phyloP scores from a whole-genome alignment of 2,113 vertebrate genomes.

The Chauna torquata region DNA sequence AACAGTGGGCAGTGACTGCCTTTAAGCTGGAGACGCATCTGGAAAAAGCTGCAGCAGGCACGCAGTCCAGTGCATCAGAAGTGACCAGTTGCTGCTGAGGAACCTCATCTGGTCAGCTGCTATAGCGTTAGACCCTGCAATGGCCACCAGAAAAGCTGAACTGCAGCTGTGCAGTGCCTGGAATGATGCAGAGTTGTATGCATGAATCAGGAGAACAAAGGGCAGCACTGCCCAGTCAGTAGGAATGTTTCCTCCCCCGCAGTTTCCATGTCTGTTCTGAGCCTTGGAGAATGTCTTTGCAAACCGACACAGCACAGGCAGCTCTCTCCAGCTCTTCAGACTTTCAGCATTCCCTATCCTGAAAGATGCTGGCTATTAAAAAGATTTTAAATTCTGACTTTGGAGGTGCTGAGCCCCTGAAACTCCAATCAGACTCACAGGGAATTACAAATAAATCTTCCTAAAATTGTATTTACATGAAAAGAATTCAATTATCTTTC shows the following conservation, averaged over 20 bases:
- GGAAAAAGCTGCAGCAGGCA: neutral
- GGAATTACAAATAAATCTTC: neutral
- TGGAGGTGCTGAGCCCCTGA: neutral
- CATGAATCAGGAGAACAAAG: neutral
- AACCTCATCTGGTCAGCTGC: neutral
- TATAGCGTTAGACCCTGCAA: neutral
- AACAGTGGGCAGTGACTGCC: neutral
- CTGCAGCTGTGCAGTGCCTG: neutral
- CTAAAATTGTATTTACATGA: neutral
- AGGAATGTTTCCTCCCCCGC: accelerated
- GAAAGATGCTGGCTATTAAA: neutral
- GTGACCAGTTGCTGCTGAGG: neutral
- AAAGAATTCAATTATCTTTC: neutral
- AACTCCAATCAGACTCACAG: neutral
- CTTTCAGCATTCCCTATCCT: neutral
- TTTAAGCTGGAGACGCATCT: neutral
- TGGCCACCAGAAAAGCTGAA: neutral
- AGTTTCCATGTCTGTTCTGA: neutral
- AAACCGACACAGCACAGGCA: neutral
- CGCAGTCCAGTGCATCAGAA: accelerated
- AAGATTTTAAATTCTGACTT: slow-evolving; percentile 1
- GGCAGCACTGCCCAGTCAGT: neutral
- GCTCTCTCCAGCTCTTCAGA: neutral
- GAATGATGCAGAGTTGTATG: neutral
- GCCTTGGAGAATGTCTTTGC: neutral